Evolutionary conservation across 2,797 vertebrate genomes (phyloP).

Genomic region (Labroides dimidiatus): DNA sequence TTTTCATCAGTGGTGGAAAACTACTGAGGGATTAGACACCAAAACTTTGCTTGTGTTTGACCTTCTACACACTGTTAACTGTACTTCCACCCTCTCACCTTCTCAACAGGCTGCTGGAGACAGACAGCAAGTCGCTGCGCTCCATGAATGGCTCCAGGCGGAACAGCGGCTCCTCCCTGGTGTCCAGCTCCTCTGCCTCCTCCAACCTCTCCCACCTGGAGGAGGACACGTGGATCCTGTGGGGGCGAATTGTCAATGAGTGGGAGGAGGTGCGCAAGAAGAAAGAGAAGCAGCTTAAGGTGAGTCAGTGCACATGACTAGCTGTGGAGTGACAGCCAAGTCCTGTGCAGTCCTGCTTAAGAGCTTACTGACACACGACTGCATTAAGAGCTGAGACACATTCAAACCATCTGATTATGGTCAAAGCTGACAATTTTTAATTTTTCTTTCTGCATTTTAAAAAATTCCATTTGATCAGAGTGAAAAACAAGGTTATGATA

Average conservation of each 20-base stretch:
- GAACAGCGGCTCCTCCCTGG: conserved; percentile 97
- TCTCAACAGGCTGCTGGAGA: conserved; percentile 92
- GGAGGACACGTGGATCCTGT: conserved; percentile 98
- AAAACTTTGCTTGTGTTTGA: not conserved
- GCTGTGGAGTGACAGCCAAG: not conserved
- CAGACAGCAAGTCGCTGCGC: conserved; percentile 94
- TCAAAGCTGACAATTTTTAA: not conserved
- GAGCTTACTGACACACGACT: conserved; percentile 36
- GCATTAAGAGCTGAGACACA: conserved; percentile 43
- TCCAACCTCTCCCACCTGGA: conserved; percentile 98
- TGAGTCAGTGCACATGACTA: conserved; percentile 66
- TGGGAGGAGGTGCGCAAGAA: conserved; percentile 98
- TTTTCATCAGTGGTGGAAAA: not conserved
- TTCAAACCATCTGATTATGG: not conserved
- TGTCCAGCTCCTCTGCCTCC: conserved; percentile 98
- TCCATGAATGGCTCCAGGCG: conserved; percentile 97
- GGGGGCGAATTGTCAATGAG: conserved; percentile 98
- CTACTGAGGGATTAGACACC: too few relatives aligned
- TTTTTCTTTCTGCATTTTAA: not conserved
- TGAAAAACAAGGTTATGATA: not conserved
- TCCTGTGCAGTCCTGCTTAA: conserved; percentile 39
- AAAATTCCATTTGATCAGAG: not conserved
- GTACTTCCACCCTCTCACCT: not conserved
- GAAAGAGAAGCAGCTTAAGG: conserved; percentile 99
- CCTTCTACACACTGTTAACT: not conserved